Conservation (phyloP, 1,140 invertebrate genomes). For the Metopolophium dirhodum region DNA sequence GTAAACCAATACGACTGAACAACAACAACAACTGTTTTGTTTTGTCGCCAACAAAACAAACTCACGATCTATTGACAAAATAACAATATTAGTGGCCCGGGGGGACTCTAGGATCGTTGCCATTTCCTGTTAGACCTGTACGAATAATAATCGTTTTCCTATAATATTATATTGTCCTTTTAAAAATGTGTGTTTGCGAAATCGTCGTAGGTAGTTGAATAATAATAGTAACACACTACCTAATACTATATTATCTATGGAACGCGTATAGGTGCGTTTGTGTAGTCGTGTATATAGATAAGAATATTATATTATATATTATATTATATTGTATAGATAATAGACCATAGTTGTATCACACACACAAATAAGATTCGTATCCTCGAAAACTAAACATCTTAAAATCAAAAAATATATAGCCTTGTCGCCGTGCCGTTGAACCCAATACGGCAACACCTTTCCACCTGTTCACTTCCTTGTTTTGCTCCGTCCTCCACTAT, state of each 20-base stretch:
- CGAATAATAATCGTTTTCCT: not conserved
- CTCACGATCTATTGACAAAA: not conserved
- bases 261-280: not conserved
- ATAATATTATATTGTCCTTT: not conserved
- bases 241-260: too few species aligned
- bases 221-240: not conserved
- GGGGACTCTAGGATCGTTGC: not conserved
- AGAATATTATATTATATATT: not conserved
- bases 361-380: not conserved
- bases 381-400: slow-evolving; percentile 1
- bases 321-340: not conserved
- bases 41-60: slow-evolving; percentile 1
- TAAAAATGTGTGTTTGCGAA: not conserved
- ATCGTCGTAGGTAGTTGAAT: not conserved
- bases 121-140: not conserved
- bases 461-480: slow-evolving; percentile 46
- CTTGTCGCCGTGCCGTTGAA: slow-evolving; percentile 33
- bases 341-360: not conserved
- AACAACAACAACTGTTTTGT: not conserved
- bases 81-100: not conserved
- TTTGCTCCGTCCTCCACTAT: not conserved
- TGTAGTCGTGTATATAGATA: not conserved
- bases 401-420: not conserved
- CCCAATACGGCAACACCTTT: slow-evolving; percentile 28
- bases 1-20: not conserved